Base-by-base conservation (phyloP, 2,113 vertebrate genomes). In the Seriola aureovittata region DNA sequence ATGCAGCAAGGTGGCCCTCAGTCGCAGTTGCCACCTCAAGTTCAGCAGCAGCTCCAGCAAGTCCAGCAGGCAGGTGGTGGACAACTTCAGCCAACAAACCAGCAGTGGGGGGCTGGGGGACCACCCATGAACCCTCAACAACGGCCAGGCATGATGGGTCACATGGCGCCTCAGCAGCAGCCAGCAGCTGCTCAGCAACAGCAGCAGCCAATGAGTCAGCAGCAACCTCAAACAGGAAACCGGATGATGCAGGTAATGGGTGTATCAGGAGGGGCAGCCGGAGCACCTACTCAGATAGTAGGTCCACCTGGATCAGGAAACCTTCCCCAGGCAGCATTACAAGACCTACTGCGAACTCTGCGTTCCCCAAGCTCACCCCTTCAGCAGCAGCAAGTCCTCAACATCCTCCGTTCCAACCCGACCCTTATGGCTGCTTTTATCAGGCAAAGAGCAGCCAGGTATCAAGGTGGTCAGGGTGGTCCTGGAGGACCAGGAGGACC, bases 361-460 rank as follows among this genome's bases (percentile, higher is more conserved):
- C 94, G 95, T n/a, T 95, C 94, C 3, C 95, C 95, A 1, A 96
- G 90, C 78, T 96, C 95, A 1, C 92, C 92, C 0, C 85, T 96
- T 63, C 98, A 99, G 89, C 98, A 99, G 94, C 98, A 99, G 91
- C 98, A 99, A 91, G 95, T 96, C 50, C 93, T 96, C 70, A 97
- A 97, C 94, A 99, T 99, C 90, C 96, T 99, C 50, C 97, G 98
- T n/a, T 97, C 97, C 91, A 99, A 99, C 86, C 98, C 98, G 36
- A 97, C 98, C 69, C 96, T 99, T 34, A 96, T 99, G 96, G 98
- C 98, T 0, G 97, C 98, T 6, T 99, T 99, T 89, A 99, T 99
- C 88, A 98, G 98, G 86, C 98, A 99, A 90, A 95, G 98, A 80
- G 97, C 91, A 0, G 97, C 98, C 88, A 96, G 97, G 87, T 99